Evolutionary conservation across 2,797 vertebrate species (phyloP), one percentile per base, ranked within the genome.

Genomic region (Australoheros facetus): DNA sequence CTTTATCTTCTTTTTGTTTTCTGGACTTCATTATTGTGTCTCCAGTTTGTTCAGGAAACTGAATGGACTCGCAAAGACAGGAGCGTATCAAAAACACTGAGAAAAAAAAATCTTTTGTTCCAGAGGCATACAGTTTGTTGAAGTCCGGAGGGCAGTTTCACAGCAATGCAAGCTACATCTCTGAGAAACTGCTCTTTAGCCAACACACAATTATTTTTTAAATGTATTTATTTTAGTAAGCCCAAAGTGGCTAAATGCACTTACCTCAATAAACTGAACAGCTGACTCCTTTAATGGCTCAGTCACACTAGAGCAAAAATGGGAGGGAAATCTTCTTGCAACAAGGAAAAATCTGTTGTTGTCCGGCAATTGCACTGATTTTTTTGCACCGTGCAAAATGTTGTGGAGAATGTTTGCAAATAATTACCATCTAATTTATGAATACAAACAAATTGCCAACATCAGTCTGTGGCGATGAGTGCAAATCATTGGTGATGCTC

Each of bases 261-360:
- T 28, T 34, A 48, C 16, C 62, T 66, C 16, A 48, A 48, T 64
- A 28, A 48, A 66, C 23, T 48, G 48, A 66, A 66, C 42, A 48
- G 9, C 62, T 19, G 39, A 66, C 62, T 66, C 23, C 62, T 66
- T 48, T 66, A 66, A 48, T 66, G 62, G 62, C 62, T 66, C 42
- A 48, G 16, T 66, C 5, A 48, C 62, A 28, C 45, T 28, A 28
- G 39, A 14, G 42, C 13, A 2, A 45, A 5, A 45, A 45, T 14
- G 42, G 42, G 42, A 48, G 9, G 39, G 39, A 45, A 66, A 66
- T 16, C 11, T 66, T 23, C 26, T 19, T 48, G 62, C 26, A 21
- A 64, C 60, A 17, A 39, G 11, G 39, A 66, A 66, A 66, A 66
- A 45, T 48, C 5, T 1, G 62, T 5, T 2, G 39, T 66, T 66